Evolutionary conservation across 2,888 invertebrate species (phyloP).

Genomic region (Dynastes tityus): DNA sequence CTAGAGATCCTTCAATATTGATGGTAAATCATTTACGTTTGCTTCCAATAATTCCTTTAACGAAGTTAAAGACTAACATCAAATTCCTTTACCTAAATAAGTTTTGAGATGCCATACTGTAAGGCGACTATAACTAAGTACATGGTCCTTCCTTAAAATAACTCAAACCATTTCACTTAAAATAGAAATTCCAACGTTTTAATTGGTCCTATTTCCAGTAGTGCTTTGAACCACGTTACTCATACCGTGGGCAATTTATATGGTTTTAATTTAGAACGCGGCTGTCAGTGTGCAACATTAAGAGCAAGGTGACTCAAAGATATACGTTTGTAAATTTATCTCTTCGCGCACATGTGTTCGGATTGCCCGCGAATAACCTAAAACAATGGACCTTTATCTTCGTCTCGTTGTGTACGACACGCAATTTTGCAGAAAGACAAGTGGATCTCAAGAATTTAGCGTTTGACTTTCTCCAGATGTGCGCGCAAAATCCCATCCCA

Average conservation of each 20-base stretch:
- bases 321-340: conserved; percentile 31
- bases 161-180: conserved; percentile 8
- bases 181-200: conserved; percentile 34
- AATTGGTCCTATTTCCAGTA: conserved; percentile 30
- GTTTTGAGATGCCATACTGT: too few species aligned
- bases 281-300: conserved; percentile 11
- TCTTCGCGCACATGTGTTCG: conserved; percentile 5
- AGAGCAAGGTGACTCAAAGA: conserved; percentile 39
- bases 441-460: not conserved
- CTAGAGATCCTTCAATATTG: too few species aligned
- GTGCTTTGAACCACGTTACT: not conserved
- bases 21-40: too few species aligned
- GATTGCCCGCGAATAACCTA: not conserved
- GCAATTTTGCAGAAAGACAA: not conserved
- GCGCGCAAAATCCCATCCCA: not conserved
- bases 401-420: not conserved
- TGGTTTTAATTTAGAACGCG: conserved; percentile 40
- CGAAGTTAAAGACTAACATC: too few species aligned
- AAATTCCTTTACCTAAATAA: too few species aligned
- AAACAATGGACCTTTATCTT: conserved; percentile 25
- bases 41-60: too few species aligned
- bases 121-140: not conserved
- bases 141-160: conserved; percentile 9
- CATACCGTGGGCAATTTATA: conserved; percentile 13
- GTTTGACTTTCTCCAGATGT: conserved; percentile 23